These are phyloP conservation scores for Sphaerophoria rueppellii DNA, from an alignment of 2,888 invertebrate species.

Conservation along the genomic window DNA sequence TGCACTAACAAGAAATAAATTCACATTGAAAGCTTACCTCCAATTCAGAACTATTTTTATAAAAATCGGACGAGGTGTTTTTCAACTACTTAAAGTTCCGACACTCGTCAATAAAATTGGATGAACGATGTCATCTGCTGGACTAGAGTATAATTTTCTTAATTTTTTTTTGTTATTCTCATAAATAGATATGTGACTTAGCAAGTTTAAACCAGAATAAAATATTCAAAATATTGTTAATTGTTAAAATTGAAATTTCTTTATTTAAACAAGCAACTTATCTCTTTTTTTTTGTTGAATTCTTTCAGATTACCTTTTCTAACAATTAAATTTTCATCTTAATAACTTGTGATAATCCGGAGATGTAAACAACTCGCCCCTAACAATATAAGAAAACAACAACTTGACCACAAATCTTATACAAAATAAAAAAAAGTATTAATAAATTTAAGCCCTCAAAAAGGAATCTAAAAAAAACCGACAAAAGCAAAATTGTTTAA, in stretches of 20 bases:
- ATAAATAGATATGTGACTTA: too few species aligned
- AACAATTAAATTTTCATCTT: conserved; percentile 46
- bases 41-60: too few species aligned
- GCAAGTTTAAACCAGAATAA: too few species aligned
- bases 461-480: background rate
- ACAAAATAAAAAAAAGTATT: conserved; percentile 1
- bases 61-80: too few species aligned
- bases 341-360: conserved; percentile 73
- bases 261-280: background rate
- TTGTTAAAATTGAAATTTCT: background rate
- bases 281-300: conserved; percentile 40
- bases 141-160: too few species aligned
- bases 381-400: background rate
- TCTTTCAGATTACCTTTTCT: conserved; percentile 76
- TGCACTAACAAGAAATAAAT: too few species aligned
- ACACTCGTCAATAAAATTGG: too few species aligned
- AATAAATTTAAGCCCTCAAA: background rate
- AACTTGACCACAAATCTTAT: conserved; percentile 5
- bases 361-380: conserved; percentile 79
- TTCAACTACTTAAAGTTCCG: too few species aligned
- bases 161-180: too few species aligned
- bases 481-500: background rate
- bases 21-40: too few species aligned
- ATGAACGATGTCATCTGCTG: too few species aligned
- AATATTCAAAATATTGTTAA: background rate